phyloP scores from a whole-genome alignment of 2,797 vertebrate genomes.

The Chaenodraco wilsoni region DNA sequence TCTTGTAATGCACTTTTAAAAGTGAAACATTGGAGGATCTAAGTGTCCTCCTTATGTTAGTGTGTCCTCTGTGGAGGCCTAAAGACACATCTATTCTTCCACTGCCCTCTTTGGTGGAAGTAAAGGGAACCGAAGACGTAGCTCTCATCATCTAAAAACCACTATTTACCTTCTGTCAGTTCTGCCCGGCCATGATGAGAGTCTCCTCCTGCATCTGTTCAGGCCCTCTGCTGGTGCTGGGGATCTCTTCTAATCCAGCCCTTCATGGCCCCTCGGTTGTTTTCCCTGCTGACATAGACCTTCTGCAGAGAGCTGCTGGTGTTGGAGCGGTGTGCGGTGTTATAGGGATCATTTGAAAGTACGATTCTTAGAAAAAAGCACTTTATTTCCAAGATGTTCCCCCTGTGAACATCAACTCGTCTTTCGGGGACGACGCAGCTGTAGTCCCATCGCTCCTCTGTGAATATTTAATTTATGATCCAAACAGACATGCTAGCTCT shows the following conservation, averaged over 20 bases:
- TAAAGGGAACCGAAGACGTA: too few species aligned
- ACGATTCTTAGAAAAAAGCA: background rate
- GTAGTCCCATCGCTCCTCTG: background rate
- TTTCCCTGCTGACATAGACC: background rate
- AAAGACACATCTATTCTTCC: too few species aligned
- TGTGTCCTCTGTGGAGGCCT: too few species aligned
- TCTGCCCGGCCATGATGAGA: background rate
- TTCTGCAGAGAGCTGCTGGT: background rate
- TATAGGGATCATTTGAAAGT: background rate
- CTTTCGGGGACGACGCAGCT: background rate
- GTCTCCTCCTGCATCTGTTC: background rate
- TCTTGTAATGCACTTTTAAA: too few species aligned
- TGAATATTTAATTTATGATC: background rate
- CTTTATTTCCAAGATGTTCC: background rate
- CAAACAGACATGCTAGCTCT: background rate
- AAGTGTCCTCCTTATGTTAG: too few species aligned
- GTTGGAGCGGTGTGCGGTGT: background rate
- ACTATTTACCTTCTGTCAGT: background rate
- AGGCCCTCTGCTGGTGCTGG: constrained; percentile 49
- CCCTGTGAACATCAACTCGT: too few species aligned
- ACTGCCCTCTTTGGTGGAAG: too few species aligned
- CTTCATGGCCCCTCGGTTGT: background rate
- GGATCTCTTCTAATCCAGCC: background rate
- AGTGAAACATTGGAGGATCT: too few species aligned
- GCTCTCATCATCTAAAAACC: too few species aligned